Base-by-base conservation (phyloP, 2,113 vertebrate genomes). In the Perognathus longimembris region DNA sequence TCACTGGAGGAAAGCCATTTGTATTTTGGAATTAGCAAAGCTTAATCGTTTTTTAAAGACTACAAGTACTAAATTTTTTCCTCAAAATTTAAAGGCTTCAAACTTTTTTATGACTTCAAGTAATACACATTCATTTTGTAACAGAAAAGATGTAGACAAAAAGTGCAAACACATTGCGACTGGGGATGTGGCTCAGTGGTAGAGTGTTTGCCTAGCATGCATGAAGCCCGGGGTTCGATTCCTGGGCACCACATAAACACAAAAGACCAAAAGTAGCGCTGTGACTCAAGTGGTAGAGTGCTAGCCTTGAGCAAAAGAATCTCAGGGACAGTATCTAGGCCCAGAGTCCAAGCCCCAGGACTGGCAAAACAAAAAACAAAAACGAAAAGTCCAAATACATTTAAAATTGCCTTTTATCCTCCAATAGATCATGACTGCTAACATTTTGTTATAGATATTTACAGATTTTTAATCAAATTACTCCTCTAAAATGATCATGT, bases 41-140 rank as follows among this genome's bases (percentile, higher is more conserved):
- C 96, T 50, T 95, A 96, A 97, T 78, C 96, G 86, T 42, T 97
- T 96, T 97, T 90, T 94, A 92, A 95, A 95, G n/a, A 90, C 93
- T 96, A 61, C 93, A 54, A 15, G 50, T 93, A 81, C 32, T 42
- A 50, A 36, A 4, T 74, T 91, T 92, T 87, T 54, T 32, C 30
- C 82, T 83, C 32, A 61, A 87, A 89, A 92, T 67, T 11, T 57
- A 92, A 79, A 61, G 42, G 21, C 30, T 61, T 91, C 20, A n/a
- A 17, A 69, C 45, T 11, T 69, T 80, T 84, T 80, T 64, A n/a
- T 90, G 38, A 28, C 92, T 85, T 54, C 78, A 75, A 85, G 6
- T 78, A 87, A 57, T 91, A 17, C 17, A 79, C 20, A 75, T 89
- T 85, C 8, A 36, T 57, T 61, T 5, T 85, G 24, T 63, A 69